Percentiles rank a stretch among this genome's conserved stretches.
Evolutionary conservation across 2,888 invertebrate species (phyloP).

Genomic region (Callyntrura guangdongensis): DNA sequence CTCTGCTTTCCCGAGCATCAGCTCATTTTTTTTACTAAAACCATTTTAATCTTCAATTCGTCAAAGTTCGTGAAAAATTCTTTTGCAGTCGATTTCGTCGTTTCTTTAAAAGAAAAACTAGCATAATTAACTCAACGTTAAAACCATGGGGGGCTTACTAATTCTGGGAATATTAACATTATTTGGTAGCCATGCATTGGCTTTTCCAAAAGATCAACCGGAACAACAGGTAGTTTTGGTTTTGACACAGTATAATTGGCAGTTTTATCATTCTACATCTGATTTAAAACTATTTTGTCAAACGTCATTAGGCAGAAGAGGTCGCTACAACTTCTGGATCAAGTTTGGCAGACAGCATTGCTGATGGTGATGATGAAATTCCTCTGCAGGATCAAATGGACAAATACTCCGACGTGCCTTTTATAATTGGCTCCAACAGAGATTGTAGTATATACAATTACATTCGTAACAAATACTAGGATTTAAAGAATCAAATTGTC

Average conservation of each 20-base stretch:
- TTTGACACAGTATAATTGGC: too few species aligned
- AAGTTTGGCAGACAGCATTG: not conserved
- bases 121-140: not conserved
- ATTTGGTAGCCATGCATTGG: not conserved
- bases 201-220: conserved; percentile 34
- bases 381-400: conserved; percentile 60
- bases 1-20: not conserved
- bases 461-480: not conserved
- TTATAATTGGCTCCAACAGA: not conserved
- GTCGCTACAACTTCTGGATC: not conserved
- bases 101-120: not conserved
- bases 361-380: conserved; percentile 1
- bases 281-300: not conserved
- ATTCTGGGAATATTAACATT: not conserved
- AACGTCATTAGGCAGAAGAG: not conserved
- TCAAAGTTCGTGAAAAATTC: not conserved
- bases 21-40: not conserved
- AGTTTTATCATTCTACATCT: not conserved
- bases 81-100: not conserved
- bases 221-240: conserved; percentile 26
- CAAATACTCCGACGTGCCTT: conserved; percentile 51
- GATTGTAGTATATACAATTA: conserved; percentile 2
- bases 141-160: not conserved
- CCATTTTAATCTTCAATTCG: not conserved
- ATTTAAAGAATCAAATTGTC: not conserved